Conservation (phyloP, 2,888 invertebrate genomes). For the Esperia sulphurella region DNA sequence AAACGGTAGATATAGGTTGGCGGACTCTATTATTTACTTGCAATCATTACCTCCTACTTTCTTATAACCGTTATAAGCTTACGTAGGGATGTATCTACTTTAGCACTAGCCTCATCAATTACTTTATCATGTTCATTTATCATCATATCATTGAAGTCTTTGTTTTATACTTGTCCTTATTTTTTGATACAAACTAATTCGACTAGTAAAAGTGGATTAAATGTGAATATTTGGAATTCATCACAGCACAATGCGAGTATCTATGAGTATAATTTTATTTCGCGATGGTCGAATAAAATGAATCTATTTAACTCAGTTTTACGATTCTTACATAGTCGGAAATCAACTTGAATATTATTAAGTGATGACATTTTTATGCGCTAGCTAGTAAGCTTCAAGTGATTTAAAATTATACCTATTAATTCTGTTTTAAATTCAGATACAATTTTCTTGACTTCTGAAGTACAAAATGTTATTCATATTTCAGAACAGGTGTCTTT, state of each 20-base stretch:
- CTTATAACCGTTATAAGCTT: no score
- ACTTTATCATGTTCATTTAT: no score
- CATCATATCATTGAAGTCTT: no score
- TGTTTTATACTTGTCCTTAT: no score
- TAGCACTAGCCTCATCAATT: no score
- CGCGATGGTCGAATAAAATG: conserved; percentile 1
- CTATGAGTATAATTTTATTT: conserved; percentile 2
- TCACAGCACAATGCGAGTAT: not conserved
- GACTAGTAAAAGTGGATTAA: no score
- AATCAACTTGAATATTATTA: conserved; percentile 2
- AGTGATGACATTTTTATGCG: no score
- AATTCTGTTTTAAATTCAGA: not conserved
- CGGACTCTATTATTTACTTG: no score
- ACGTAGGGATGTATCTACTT: no score
- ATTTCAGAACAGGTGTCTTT: not conserved
- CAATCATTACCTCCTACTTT: no score
- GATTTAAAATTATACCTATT: not conserved
- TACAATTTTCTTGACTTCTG: conserved; percentile 1
- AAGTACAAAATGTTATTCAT: conserved; percentile 12
- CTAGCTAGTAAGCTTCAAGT: no score
- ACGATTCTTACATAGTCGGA: conserved; percentile 14
- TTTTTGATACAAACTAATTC: no score
- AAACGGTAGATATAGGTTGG: not conserved
- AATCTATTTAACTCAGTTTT: conserved; percentile 6
- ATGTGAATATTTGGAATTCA: not conserved